Percentiles rank a stretch among this genome's conserved stretches.
These are phyloP conservation scores for Drosophila santomea DNA, from an alignment of 1,140 invertebrate species.

Conservation along the genomic window DNA sequence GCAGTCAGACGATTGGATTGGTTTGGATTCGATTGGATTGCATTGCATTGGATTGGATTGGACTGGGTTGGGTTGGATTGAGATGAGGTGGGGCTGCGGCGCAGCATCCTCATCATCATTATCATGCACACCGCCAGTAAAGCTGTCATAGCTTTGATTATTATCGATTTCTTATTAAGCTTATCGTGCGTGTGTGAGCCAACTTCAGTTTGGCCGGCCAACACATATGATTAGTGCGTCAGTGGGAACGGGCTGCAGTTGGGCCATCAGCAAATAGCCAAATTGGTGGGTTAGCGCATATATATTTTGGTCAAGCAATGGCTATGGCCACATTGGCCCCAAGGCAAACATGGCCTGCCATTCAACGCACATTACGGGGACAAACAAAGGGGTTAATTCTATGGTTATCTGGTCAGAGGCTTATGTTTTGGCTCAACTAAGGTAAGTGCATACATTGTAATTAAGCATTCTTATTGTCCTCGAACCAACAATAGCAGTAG, in stretches of 20 bases:
- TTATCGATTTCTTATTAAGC: constrained; percentile 76
- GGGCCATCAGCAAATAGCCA: constrained; percentile 48
- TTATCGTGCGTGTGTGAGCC: constrained; percentile 21
- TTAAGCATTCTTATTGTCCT: not conserved
- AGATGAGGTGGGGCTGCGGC: not conserved
- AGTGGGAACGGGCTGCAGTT: constrained; percentile 24
- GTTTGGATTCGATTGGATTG: not conserved
- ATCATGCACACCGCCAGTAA: constrained; percentile 40
- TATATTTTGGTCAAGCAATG: constrained; percentile 58
- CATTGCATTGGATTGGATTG: constrained; percentile 3
- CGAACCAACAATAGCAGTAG: not conserved
- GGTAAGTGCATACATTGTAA: constrained; percentile 1
- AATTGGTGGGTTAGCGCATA: constrained; percentile 40
- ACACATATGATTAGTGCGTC: constrained; percentile 29
- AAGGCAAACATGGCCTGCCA: constrained; percentile 28
- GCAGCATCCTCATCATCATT: constrained; percentile 23
- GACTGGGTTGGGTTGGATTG: not conserved
- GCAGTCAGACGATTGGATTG: constrained; percentile 24
- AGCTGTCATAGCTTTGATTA: constrained; percentile 59
- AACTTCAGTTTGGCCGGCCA: constrained; percentile 5
- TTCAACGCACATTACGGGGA: constrained; percentile 34
- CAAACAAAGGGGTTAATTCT: constrained; percentile 36
- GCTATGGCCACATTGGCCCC: constrained; percentile 12
- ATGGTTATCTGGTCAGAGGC: constrained; percentile 12
- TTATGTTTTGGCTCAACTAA: constrained; percentile 2